Percentiles rank a stretch among this genome's conserved stretches.
These are phyloP conservation scores for Agraylea sexmaculata DNA, from an alignment of 1,140 invertebrate species.

Conservation along the genomic window DNA sequence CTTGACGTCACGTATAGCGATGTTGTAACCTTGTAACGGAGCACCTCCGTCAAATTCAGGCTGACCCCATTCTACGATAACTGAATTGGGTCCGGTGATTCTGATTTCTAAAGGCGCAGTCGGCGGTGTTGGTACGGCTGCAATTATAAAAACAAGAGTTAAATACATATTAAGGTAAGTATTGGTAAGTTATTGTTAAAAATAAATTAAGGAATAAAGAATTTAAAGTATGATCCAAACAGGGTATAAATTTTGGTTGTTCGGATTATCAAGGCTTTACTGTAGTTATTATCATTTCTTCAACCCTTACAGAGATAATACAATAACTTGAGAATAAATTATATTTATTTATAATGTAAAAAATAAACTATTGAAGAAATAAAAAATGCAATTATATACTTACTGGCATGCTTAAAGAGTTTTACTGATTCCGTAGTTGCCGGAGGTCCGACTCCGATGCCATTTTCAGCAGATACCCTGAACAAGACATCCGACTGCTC, in stretches of 20 bases:
- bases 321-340: not conserved
- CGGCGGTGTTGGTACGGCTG: conserved; percentile 79
- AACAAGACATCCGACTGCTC: conserved; percentile 84
- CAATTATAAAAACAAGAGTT: conserved; percentile 22
- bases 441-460: conserved; percentile 70
- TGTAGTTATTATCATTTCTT: too few relatives aligned
- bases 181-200: too few relatives aligned
- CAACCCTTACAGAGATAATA: not conserved
- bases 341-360: not conserved
- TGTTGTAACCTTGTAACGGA: conserved; percentile 80
- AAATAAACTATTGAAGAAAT: not conserved
- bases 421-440: conserved; percentile 66
- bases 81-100: conserved; percentile 66
- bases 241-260: too few relatives aligned
- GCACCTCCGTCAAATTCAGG: conserved; percentile 90
- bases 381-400: too few relatives aligned
- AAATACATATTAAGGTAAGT: too few relatives aligned
- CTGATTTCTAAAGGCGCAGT: conserved; percentile 80
- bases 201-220: too few relatives aligned
- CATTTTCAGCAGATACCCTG: conserved; percentile 85
- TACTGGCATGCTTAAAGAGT: conserved; percentile 91
- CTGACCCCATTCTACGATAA: conserved; percentile 85
- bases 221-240: too few relatives aligned
- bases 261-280: too few relatives aligned
- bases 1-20: conserved; percentile 81